These are phyloP conservation scores for Drosophila rubida DNA, from an alignment of 2,888 invertebrate species.

Conservation along the genomic window DNA sequence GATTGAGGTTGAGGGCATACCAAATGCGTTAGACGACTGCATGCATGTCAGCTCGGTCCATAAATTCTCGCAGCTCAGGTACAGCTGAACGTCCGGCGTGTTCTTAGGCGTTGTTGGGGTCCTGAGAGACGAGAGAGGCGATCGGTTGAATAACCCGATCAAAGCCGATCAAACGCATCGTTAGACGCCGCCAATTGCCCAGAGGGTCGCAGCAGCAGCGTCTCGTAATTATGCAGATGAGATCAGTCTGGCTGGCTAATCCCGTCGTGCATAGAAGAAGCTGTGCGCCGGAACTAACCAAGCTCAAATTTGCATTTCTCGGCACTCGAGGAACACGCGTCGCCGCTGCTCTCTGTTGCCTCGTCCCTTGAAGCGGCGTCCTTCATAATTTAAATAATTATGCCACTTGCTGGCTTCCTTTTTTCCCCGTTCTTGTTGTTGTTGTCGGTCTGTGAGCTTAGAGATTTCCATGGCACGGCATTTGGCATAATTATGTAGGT, in stretches of 20 bases:
- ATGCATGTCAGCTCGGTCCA: constrained; percentile 64
- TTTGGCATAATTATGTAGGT: constrained; percentile 84
- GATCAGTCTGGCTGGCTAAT: constrained; percentile 59
- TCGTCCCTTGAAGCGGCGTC: constrained; percentile 60
- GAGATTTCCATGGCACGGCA: constrained; percentile 78
- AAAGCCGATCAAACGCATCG: constrained; percentile 71
- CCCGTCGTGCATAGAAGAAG: constrained; percentile 72
- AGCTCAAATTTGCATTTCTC: constrained; percentile 70
- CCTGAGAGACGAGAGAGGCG: constrained; percentile 47
- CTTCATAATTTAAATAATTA: constrained; percentile 80
- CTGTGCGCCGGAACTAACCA: constrained; percentile 77
- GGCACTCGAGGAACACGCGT: constrained; percentile 66
- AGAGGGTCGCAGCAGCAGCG: constrained; percentile 13
- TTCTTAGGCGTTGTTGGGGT: constrained; percentile 17
- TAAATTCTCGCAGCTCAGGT: constrained; percentile 58
- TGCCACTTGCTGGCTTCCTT: constrained; percentile 80
- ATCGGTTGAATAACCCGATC: constrained; percentile 28
- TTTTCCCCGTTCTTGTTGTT: constrained; percentile 34
- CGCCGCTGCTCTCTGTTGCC: constrained; percentile 8
- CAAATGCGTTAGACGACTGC: constrained; percentile 49
- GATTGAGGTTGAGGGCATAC: constrained; percentile 24
- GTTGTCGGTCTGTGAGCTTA: constrained; percentile 50
- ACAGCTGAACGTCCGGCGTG: constrained; percentile 2
- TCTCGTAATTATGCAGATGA: constrained; percentile 75
- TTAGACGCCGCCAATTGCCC: constrained; percentile 74